A percentile compares a stretch with the other conserved stretches of the same genome.
Evolutionary conservation across 2,888 invertebrate species (phyloP).

Genomic region (Drosophila vallismaia): DNA sequence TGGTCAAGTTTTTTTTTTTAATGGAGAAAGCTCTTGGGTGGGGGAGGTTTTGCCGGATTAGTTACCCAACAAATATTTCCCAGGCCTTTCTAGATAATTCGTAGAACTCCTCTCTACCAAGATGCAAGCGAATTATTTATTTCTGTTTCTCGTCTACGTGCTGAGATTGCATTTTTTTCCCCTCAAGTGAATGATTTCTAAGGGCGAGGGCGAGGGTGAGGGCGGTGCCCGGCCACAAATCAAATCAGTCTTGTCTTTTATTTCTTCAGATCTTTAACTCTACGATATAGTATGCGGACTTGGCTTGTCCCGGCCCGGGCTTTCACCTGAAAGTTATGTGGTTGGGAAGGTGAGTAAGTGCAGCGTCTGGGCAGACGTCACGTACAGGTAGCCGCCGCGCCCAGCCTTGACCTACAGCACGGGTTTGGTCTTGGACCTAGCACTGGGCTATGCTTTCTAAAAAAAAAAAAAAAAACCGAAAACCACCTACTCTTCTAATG

Average conservation of each 20-base stretch:
- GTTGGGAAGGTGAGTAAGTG: background rate
- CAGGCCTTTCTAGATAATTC: background rate
- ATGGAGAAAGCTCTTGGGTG: slow-evolving; percentile 1
- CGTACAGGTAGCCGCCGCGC: slow-evolving; percentile 74
- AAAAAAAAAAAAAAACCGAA: background rate
- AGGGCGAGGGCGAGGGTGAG: slow-evolving; percentile 38
- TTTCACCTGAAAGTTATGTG: slow-evolving; percentile 30
- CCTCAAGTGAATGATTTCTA: slow-evolving; percentile 22
- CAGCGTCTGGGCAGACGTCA: slow-evolving; percentile 49
- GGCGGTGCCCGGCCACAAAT: slow-evolving; percentile 42
- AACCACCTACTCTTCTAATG: slow-evolving; percentile 21
- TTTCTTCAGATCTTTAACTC: slow-evolving; percentile 43
- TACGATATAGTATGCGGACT: background rate
- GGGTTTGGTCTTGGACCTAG: slow-evolving; percentile 46
- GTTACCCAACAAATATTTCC: slow-evolving; percentile 12
- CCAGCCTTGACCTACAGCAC: slow-evolving; percentile 80
- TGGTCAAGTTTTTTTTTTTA: slow-evolving; percentile 4
- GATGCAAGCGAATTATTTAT: slow-evolving; percentile 17
- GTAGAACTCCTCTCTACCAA: background rate
- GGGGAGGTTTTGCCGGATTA: slow-evolving; percentile 9
- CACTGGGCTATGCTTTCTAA: slow-evolving; percentile 22
- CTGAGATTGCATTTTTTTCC: slow-evolving; percentile 36
- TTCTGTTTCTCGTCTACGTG: slow-evolving; percentile 28
- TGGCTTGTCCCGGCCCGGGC: slow-evolving; percentile 4
- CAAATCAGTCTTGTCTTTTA: slow-evolving; percentile 33